Evolutionary conservation across 2,797 vertebrate species (phyloP).

Genomic region (Chaetophractus vellerosus): DNA sequence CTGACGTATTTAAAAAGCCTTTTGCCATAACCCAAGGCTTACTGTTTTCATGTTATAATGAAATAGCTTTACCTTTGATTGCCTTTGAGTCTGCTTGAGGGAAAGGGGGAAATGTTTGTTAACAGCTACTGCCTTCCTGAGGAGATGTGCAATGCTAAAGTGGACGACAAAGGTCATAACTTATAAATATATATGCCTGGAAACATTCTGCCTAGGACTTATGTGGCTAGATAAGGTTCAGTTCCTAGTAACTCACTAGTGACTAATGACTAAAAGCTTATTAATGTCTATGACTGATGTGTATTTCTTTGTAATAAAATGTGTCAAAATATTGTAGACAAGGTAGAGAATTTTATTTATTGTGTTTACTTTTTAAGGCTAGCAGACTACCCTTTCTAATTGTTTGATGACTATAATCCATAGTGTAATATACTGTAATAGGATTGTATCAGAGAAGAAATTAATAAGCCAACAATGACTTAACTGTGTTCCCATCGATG

Average conservation of each 20-base stretch:
- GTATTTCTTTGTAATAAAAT: constrained; percentile 67
- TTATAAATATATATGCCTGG: neutral
- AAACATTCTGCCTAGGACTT: neutral
- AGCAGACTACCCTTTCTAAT: neutral
- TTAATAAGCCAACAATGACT: neutral
- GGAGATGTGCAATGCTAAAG: constrained; percentile 2
- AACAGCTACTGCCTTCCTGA: neutral
- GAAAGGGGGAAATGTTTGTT: neutral
- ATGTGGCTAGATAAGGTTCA: neutral
- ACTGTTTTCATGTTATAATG: constrained; percentile 67
- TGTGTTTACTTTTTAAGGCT: constrained; percentile 59
- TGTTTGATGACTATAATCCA: constrained; percentile 36
- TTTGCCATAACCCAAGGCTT: constrained; percentile 14
- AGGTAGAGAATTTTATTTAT: neutral
- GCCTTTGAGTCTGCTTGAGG: constrained; percentile 62
- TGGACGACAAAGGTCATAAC: constrained; percentile 1
- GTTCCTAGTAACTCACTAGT: constrained; percentile 23
- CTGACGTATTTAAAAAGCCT: constrained; percentile 59
- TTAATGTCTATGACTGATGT: constrained; percentile 8
- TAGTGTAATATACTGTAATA: neutral
- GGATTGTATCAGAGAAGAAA: neutral
- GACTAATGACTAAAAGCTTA: too few species aligned
- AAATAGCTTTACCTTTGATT: constrained; percentile 70
- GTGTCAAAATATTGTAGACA: neutral
- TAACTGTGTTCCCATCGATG: neutral